Evolutionary conservation across 2,888 invertebrate genomes (phyloP), one percentile per base, ranked within the genome.

Genomic region (Timandra comae): DNA sequence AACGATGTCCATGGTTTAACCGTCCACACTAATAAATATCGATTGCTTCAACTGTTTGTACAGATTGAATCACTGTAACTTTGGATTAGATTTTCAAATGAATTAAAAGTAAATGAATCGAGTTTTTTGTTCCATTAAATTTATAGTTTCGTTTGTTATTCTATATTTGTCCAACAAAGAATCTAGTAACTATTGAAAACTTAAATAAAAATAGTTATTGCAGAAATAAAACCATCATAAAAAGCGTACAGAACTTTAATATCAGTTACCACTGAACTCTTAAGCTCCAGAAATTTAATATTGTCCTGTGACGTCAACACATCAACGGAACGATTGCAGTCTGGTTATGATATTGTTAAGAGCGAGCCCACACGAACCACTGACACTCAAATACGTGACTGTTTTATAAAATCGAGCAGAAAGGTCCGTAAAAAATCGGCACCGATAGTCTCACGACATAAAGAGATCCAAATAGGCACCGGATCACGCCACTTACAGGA

Each of bases 341-440:
- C 54, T 59, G 58, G 63, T 71, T 74, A 73, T 70, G 69, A 73
- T 68, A 73, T 73, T 71, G 69, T 69, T 63, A 68, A 59, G 53
- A 59, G 49, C 54, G 42, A 41, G 52, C 52, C 59, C 61, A 53
- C 49, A 46, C 52, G 46, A 59, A 61, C 63, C 66, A 69, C 68
- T 52, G 67, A 63, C 65, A 69, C 68, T 71, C 68, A 70, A 60
- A 59, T 66, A 75, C 74, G 75, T 75, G 75, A 74, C 75, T 63
- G 64, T 64, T 70, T 71, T 75, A 60, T 64, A 54, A 54, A 61
- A 71, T 64, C 46, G 52, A 50, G 52, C 44, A 46, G 45, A 43
- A 51, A 48, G 49, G 3, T 45, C 56, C 51, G 49, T 63, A 63
- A 71, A 63, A 71, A 68, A 72, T 69, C 53, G 65, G 35, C 52